Conservation (phyloP, 2,113 vertebrate species). For the Ceyx melanurus region DNA sequence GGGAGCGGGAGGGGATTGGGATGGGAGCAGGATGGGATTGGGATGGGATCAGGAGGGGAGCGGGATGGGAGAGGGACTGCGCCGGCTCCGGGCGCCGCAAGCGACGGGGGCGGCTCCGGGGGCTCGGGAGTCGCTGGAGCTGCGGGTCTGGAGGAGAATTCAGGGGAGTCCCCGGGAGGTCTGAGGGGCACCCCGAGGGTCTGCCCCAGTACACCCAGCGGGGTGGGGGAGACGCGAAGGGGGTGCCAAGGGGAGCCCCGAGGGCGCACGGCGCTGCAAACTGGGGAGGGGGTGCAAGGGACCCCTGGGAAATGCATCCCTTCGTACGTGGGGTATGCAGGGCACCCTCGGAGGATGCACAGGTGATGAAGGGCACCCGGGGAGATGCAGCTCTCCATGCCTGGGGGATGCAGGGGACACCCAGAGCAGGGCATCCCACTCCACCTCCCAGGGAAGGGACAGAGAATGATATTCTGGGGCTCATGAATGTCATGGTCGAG, state of each 20-base stretch:
- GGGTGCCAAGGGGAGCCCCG: not conserved
- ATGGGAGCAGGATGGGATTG: not conserved
- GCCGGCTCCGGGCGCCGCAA: not conserved
- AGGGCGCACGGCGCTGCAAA: not conserved
- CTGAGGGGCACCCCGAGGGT: not conserved
- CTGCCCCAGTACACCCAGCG: not conserved
- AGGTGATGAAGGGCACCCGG: not conserved
- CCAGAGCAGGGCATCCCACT: fast-evolving
- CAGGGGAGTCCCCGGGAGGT: fast-evolving
- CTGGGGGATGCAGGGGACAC: not conserved
- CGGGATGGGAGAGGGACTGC: not conserved
- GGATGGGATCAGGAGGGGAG: too few relatives aligned
- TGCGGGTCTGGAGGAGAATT: too few relatives aligned
- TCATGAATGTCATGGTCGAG: fast-evolving
- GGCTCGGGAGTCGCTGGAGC: not conserved
- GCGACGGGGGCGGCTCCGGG: not conserved
- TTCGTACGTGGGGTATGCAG: not conserved
- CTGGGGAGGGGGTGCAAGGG: too few relatives aligned
- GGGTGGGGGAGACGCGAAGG: too few relatives aligned
- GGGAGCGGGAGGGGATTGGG: not conserved
- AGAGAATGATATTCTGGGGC: not conserved
- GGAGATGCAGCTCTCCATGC: not conserved
- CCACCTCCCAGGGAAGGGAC: not conserved
- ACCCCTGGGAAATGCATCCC: too few relatives aligned
- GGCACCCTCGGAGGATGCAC: not conserved